Base-by-base conservation (phyloP, 2,797 vertebrate species). In the Anas bahamensis region DNA sequence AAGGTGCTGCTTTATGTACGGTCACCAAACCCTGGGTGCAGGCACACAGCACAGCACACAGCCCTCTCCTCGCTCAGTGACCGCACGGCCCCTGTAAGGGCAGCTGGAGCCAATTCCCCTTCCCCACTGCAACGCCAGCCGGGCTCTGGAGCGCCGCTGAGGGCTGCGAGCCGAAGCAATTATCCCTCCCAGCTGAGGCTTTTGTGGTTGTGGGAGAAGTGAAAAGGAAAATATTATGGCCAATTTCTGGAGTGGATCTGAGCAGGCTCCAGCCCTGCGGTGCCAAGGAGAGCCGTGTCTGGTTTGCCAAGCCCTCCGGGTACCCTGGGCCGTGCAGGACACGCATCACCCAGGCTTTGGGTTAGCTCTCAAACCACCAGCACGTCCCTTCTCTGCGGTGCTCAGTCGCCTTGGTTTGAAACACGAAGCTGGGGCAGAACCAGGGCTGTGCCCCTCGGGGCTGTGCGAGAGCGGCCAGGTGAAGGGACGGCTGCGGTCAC, bases 401-500 rank as follows among this genome's bases (percentile, higher is more conserved):
- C 37, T 8, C 29, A 0, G 13, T 13, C 10, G 0, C 1, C 3
- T 26, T 6, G 39, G 5, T 41, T 7, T 11, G 33, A 50, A 78
- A 82, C 1, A 1, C 0, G 0, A 0, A 17, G 3, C 28, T 26
- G 1, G 0, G 4, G 1, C 17, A 39, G 53, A 35, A 69, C 1
- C 0, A 1, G 1, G 26, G 28, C 44, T 3, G 13, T 5, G 19
- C 46, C 16, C 6, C 31, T 4, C 14, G 1, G 71, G n/a, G 4
- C 4, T 50, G 17, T 0, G 2, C 3, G 4, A 13, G 26, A 19
- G 57, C 15, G 13, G 82, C 8, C 6, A 7, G 52, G 52, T 0
- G 57, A 57, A 10, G 63, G 16, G 66, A 55, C 3, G 4, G n/a
- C 75, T 35, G 86, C 39, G 4, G 64, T 0, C 3, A 23, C 37